Conservation (phyloP, 2,797 vertebrate genomes). For the Melopsittacus undulatus region DNA sequence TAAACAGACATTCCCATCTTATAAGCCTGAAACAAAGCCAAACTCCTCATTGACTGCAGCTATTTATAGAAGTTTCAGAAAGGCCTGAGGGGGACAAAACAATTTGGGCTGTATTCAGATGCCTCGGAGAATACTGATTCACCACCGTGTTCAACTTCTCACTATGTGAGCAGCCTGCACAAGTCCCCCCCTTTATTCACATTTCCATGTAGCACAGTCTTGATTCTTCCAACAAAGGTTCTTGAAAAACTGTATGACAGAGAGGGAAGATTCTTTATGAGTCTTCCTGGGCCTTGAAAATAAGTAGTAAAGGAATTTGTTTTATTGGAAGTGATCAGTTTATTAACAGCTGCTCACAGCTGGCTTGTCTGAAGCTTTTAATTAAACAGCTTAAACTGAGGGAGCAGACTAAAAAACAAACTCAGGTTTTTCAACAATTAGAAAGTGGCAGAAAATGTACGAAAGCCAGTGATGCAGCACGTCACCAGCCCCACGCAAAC, state of each 20-base stretch:
- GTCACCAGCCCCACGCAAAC: not conserved
- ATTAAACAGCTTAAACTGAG: not conserved
- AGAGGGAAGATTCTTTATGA: not conserved
- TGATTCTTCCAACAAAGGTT: not conserved
- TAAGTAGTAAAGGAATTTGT: not conserved
- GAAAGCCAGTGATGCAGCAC: not conserved
- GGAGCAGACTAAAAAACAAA: not conserved
- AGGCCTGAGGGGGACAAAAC: accelerated
- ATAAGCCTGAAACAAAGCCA: not conserved
- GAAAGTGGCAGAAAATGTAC: not conserved
- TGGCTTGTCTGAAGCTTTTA: not conserved
- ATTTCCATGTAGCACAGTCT: not conserved
- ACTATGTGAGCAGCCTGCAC: accelerated
- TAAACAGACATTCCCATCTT: not conserved
- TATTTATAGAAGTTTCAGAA: not conserved
- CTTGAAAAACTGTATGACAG: not conserved
- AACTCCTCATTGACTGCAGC: not conserved
- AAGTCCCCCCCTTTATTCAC: not conserved
- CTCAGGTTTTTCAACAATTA: not conserved
- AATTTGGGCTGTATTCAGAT: not conserved
- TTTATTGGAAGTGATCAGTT: not conserved
- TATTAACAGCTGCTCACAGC: not conserved
- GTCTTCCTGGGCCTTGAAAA: not conserved
- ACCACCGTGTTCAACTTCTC: not conserved
- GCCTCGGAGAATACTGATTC: not conserved